Percentiles rank a stretch among this genome's conserved stretches.
These are phyloP conservation scores for Idaea biselata DNA, from an alignment of 2,888 invertebrate species.

Conservation along the genomic window DNA sequence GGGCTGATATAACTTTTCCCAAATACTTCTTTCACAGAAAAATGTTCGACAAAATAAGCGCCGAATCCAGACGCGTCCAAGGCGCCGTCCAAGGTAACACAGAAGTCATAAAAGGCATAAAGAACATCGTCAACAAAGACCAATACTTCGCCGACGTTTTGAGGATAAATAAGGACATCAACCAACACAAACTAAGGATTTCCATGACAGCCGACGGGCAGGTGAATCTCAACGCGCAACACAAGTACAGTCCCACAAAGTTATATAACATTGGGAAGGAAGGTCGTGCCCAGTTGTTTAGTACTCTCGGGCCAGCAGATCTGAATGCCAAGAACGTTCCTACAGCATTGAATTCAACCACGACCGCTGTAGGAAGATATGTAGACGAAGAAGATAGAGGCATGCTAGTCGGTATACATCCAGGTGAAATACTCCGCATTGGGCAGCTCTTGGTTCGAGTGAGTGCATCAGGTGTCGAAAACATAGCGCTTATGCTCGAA, in stretches of 20 bases:
- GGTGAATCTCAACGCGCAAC: conserved; percentile 67
- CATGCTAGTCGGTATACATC: conserved; percentile 58
- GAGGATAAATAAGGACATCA: conserved; percentile 76
- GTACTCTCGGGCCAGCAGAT: conserved; percentile 53
- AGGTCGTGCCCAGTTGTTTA: conserved; percentile 58
- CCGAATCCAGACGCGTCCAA: conserved; percentile 73
- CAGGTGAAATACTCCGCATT: conserved; percentile 65
- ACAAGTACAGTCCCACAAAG: conserved; percentile 64
- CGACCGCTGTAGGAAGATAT: conserved; percentile 42
- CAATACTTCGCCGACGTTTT: conserved; percentile 79
- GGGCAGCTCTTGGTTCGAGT: conserved; percentile 58
- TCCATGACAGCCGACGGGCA: conserved; percentile 71
- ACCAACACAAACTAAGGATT: conserved; percentile 70
- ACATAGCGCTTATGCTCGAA: conserved; percentile 56
- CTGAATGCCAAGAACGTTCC: conserved; percentile 50
- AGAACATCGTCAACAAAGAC: conserved; percentile 76
- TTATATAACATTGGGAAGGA: conserved; percentile 54
- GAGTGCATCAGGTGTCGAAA: conserved; percentile 61
- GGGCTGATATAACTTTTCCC: background rate
- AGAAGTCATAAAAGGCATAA: conserved; percentile 78
- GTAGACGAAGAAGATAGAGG: conserved; percentile 44
- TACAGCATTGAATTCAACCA: conserved; percentile 44
- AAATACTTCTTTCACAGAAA: conserved; percentile 55
- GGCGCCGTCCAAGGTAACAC: conserved; percentile 74
- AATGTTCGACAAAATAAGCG: conserved; percentile 80